These are phyloP conservation scores for Helicoverpa armigera DNA, from an alignment of 1,140 invertebrate genomes.

Conservation along the genomic window DNA sequence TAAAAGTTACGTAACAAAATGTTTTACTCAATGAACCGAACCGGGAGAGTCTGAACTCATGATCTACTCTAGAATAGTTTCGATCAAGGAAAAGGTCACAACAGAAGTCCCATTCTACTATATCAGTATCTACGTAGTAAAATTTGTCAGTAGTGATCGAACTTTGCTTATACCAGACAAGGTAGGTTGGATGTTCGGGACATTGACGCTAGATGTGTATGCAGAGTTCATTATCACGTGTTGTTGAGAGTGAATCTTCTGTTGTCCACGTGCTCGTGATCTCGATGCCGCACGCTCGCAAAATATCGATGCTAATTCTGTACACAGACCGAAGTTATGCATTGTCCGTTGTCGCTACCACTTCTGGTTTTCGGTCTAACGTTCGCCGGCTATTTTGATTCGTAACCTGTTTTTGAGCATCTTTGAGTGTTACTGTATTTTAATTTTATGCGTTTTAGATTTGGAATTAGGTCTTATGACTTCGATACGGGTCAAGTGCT, in stretches of 20 bases:
- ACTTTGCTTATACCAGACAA: too few relatives aligned
- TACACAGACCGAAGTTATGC: constrained; percentile 71
- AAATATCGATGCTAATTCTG: constrained; percentile 76
- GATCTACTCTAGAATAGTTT: constrained; percentile 56
- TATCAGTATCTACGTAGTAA: background rate
- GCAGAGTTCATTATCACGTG: background rate
- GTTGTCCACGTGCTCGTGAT: constrained; percentile 51
- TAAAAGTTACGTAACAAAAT: constrained; percentile 35
- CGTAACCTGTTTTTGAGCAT: constrained; percentile 63
- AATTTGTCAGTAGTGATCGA: background rate
- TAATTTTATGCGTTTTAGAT: background rate
- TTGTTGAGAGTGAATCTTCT: constrained; percentile 34
- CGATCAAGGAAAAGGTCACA: background rate
- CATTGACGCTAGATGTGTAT: background rate
- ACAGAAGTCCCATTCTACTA: background rate
- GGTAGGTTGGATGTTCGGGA: too few relatives aligned
- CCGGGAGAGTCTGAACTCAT: constrained; percentile 50
- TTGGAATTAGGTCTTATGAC: background rate
- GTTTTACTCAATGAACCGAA: constrained; percentile 52
- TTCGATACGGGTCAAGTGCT: background rate
- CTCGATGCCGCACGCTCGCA: constrained; percentile 61
- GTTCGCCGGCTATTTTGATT: constrained; percentile 62
- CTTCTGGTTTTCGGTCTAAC: constrained; percentile 71
- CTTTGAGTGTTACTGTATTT: constrained; percentile 34
- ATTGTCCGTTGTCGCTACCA: constrained; percentile 71